These are phyloP conservation scores for Eurytoma adleriae DNA, from an alignment of 2,888 invertebrate species.

Conservation along the genomic window DNA sequence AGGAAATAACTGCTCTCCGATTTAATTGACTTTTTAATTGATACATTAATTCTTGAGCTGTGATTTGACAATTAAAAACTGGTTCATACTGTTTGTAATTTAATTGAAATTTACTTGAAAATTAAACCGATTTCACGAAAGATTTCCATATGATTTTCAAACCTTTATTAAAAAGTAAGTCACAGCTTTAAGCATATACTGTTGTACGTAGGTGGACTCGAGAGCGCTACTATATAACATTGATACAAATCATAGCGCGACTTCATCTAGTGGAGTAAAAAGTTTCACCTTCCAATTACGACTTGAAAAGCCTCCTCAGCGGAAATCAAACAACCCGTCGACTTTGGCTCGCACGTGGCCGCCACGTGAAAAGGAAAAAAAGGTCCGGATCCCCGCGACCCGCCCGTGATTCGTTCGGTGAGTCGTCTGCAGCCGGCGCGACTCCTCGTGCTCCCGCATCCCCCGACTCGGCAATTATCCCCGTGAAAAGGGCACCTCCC, in stretches of 20 bases:
- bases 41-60: no score
- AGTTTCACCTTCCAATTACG: background rate
- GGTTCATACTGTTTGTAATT: background rate
- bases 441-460: constrained; percentile 9
- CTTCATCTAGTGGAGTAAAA: background rate
- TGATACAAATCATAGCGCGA: no score
- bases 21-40: background rate
- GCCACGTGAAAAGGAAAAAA: no score
- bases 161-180: no score
- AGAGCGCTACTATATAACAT: no score
- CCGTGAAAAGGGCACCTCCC: background rate
- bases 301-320: background rate
- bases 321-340: background rate
- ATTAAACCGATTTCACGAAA: no score
- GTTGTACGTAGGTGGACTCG: no score
- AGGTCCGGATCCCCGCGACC: no score
- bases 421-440: background rate
- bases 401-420: background rate
- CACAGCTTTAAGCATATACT: no score
- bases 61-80: background rate
- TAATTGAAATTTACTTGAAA: no score
- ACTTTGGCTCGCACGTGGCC: background rate
- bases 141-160: no score
- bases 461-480: constrained; percentile 31
- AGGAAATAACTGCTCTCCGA: background rate